Conservation (phyloP, 1,140 invertebrate genomes). For the Lerema accius region DNA sequence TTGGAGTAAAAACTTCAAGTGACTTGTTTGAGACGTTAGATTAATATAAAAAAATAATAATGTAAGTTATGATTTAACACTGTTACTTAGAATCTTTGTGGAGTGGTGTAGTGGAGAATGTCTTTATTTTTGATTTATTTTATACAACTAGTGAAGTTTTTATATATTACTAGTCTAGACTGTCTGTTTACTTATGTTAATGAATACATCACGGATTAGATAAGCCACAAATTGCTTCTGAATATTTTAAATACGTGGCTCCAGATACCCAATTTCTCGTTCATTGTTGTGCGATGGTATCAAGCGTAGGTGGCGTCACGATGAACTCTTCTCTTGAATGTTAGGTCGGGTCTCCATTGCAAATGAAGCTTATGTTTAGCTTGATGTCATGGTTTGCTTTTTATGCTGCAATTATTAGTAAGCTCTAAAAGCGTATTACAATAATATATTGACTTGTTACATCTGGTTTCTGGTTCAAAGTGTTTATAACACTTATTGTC, state of each 20-base stretch:
- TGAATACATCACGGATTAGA: slow-evolving; percentile 13
- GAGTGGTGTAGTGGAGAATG: too few relatives aligned
- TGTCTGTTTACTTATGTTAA: too few relatives aligned
- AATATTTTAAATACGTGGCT: slow-evolving; percentile 30
- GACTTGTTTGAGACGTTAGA: too few relatives aligned
- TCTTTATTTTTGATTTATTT: too few relatives aligned
- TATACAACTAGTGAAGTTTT: too few relatives aligned
- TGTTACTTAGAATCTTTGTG: too few relatives aligned
- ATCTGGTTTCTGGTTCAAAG: too few relatives aligned
- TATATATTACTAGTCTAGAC: too few relatives aligned
- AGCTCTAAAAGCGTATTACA: neutral
- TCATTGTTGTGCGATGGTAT: slow-evolving; percentile 63
- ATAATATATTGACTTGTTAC: slow-evolving; percentile 24
- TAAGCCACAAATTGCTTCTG: slow-evolving; percentile 13
- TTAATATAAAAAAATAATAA: too few relatives aligned
- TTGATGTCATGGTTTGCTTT: neutral
- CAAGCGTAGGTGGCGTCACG: slow-evolving; percentile 63
- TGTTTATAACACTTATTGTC: too few relatives aligned
- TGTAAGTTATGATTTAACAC: too few relatives aligned
- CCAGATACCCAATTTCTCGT: slow-evolving; percentile 60
- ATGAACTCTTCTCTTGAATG: slow-evolving; percentile 54
- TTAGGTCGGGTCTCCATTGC: slow-evolving; percentile 32
- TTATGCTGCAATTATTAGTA: neutral
- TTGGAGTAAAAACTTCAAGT: too few relatives aligned
- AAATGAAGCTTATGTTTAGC: neutral